Base-by-base conservation (phyloP, 2,797 vertebrate genomes). In the Malacoraja senta region DNA sequence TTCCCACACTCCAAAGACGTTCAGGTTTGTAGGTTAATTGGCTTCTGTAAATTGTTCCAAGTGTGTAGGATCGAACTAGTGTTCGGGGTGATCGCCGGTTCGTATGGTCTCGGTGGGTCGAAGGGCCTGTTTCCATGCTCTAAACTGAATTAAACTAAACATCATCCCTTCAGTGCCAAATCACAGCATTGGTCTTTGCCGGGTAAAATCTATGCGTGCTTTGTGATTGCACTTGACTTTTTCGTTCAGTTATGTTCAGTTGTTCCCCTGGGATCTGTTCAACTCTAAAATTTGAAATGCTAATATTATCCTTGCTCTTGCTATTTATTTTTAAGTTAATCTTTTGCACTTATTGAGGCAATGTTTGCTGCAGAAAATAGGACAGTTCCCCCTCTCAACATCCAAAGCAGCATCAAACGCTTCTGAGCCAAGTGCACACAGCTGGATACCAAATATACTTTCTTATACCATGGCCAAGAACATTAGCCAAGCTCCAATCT, bases 291-390 rank as follows among this genome's bases (percentile, higher is more conserved):
- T 88, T 35, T 88, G 63, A 17, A 88, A 68, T 68, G 84, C n/a
- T 88, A 65, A 88, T 88, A 68, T 88, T 68, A 32, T 63, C 84
- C n/a, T 88, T 88, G 61, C 63, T 35, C 63, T 88, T 15, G 13
- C 3, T 86, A 61, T 19, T n/a, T 88, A 65, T 65, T 29, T 29
- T 44, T 44, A 44, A 32, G 32, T 8, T 21, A 32, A 35, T n/a
- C n/a, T 35, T 86, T 88, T 88, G 84, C 32, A 29, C n/a, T 68
- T 68, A 68, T 88, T 17, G 19, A 35, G 63, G 63, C n/a, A 88
- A 35, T 88, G n/a, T 65, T 88, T 88, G 63, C n/a, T 68, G n/a
- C 19, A 35, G 17, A 8, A 88, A 88, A 21, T 88, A 88, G n/a
- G 63, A 68, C 63, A n/a, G 61, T 35, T 88, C 7, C 84, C n/a